Evolutionary conservation across 1,140 invertebrate species (phyloP).

Genomic region (Brachionus plicatilis): DNA sequence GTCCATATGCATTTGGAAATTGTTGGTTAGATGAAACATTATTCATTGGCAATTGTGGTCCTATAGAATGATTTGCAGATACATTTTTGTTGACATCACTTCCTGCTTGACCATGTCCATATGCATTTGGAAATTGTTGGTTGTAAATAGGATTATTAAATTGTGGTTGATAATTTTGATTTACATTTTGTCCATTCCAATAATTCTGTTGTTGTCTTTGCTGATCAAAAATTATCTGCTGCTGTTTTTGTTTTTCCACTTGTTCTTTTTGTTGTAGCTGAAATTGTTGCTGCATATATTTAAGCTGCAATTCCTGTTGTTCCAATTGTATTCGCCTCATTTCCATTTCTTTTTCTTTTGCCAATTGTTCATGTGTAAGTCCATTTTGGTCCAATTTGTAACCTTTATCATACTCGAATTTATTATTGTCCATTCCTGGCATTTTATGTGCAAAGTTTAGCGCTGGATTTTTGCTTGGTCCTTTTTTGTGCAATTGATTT

Average conservation of each 20-base stretch:
- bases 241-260: neutral
- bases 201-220: neutral
- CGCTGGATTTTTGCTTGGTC: neutral
- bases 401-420: neutral
- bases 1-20: neutral
- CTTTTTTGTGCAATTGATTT: neutral
- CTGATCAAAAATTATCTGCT: conserved; percentile 15
- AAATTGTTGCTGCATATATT: conserved; percentile 29
- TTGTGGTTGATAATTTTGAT: neutral
- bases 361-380: neutral
- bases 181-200: neutral
- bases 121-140: neutral
- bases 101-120: neutral
- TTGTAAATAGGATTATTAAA: neutral
- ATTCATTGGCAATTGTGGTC: neutral
- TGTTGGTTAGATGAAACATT: neutral
- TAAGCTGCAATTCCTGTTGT: neutral
- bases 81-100: neutral
- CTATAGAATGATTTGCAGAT: neutral
- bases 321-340: neutral
- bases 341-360: neutral
- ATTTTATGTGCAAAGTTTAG: neutral
- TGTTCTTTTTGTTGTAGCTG: neutral
- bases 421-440: neutral
- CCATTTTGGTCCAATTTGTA: neutral